Conservation (phyloP, 2,888 invertebrate genomes). For the Meta bourneti region DNA sequence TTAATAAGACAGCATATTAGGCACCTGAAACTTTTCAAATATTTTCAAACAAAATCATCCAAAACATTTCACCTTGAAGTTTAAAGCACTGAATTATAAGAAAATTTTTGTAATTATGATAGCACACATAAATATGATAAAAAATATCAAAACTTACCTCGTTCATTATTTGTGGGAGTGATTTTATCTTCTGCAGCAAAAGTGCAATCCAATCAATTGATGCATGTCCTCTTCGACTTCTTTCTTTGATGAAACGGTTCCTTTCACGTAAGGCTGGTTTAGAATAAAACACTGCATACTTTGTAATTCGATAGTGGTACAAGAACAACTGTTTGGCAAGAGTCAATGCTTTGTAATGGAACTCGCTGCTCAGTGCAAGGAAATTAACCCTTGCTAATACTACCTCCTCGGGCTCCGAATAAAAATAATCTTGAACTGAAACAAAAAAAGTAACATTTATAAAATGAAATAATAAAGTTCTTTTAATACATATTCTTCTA, state of each 20-base stretch:
- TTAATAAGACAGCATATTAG: too few relatives aligned
- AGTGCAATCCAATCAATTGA: constrained; percentile 64
- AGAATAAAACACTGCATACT: neutral
- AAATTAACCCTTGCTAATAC: constrained; percentile 64
- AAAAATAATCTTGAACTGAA: constrained; percentile 63
- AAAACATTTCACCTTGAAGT: neutral
- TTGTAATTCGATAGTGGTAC: constrained; percentile 47
- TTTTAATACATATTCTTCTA: neutral
- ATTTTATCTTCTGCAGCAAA: constrained; percentile 32
- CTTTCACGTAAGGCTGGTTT: neutral
- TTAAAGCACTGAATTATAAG: neutral
- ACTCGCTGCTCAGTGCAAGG: neutral
- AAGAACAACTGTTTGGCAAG: constrained; percentile 52
- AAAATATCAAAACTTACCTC: constrained; percentile 33
- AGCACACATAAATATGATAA: neutral
- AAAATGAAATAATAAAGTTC: neutral
- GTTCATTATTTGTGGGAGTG: constrained; percentile 7
- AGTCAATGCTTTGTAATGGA: constrained; percentile 2
- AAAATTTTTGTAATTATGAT: neutral
- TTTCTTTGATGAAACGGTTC: neutral
- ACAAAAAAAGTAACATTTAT: neutral
- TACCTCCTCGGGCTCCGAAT: constrained; percentile 62
- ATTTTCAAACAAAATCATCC: neutral
- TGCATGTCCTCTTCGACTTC: constrained; percentile 9
- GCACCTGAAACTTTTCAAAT: too few relatives aligned